Conservation (phyloP, 23 tunicate genomes). For the Phallusia fumigata region DNA sequence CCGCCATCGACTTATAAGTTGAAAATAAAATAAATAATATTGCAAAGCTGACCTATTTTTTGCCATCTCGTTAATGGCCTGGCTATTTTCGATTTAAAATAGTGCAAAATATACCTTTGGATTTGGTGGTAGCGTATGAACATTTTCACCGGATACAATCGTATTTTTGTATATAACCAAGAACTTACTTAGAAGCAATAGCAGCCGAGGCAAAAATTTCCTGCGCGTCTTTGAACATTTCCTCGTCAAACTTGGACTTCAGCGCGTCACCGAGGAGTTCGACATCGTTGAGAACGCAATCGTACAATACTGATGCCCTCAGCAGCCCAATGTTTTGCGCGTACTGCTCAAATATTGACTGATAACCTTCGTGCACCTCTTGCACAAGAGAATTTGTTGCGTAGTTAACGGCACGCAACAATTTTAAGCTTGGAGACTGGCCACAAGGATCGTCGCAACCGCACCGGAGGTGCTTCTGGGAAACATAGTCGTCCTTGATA, state of each 20-base stretch:
- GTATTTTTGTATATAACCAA: no score
- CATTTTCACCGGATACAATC: no score
- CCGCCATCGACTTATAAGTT: no score
- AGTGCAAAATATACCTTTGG: no score
- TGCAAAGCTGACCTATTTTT: no score
- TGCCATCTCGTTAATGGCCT: no score
- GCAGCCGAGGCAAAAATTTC: not conserved
- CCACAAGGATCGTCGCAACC: conserved; percentile 20
- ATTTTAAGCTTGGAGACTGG: not conserved
- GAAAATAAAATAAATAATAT: no score
- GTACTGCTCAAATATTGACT: conserved; percentile 19
- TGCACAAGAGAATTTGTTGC: not conserved
- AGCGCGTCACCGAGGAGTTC: not conserved
- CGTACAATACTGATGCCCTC: conserved; percentile 13
- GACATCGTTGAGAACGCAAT: not conserved
- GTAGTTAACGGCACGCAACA: conserved; percentile 11
- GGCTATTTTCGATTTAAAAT: no score
- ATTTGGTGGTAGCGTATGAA: no score
- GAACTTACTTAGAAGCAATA: not conserved
- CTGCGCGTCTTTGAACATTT: not conserved
- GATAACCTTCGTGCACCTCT: not conserved
- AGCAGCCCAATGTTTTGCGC: not conserved
- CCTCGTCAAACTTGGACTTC: not conserved
- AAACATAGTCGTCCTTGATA: conserved; percentile 2
- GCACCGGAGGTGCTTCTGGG: conserved; percentile 4